A percentile compares a stretch with the other conserved stretches of the same genome.
Conservation (phyloP, 2,113 vertebrate species). For the Murina feae region DNA sequence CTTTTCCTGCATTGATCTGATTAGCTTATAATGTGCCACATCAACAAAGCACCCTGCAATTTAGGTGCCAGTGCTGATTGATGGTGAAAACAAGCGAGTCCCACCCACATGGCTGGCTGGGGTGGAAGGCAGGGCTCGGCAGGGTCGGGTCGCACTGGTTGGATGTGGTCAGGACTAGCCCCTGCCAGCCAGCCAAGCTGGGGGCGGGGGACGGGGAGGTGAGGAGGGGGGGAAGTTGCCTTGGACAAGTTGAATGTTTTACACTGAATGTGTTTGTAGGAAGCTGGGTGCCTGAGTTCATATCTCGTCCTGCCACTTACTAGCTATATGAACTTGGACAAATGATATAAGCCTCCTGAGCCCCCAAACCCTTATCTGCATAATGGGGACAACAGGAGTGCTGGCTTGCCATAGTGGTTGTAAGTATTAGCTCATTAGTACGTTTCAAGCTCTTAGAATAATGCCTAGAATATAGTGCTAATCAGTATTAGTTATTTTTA, state of each 20-base stretch:
- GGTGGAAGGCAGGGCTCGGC: not conserved
- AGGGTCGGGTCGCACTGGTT: not conserved
- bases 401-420: not conserved
- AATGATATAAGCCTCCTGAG: not conserved
- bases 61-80: not conserved
- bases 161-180: not conserved
- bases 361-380: not conserved
- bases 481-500: not conserved
- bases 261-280: not conserved
- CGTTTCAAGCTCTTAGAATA: not conserved
- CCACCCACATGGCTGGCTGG: not conserved
- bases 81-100: not conserved
- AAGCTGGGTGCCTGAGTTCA: not conserved
- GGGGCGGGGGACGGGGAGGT: slow-evolving; percentile 13
- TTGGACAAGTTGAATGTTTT: not conserved
- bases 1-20: slow-evolving; percentile 65
- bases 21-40: slow-evolving; percentile 54
- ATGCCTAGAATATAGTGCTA: not conserved
- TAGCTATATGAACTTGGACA: not conserved
- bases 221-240: not conserved
- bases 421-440: not conserved
- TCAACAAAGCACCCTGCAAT: slow-evolving; percentile 54
- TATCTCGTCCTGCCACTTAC: not conserved
- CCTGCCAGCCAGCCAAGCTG: not conserved
- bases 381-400: rapidly evolving